Conservation (phyloP, 2,113 vertebrate species). For the Amphilophus citrinellus region DNA sequence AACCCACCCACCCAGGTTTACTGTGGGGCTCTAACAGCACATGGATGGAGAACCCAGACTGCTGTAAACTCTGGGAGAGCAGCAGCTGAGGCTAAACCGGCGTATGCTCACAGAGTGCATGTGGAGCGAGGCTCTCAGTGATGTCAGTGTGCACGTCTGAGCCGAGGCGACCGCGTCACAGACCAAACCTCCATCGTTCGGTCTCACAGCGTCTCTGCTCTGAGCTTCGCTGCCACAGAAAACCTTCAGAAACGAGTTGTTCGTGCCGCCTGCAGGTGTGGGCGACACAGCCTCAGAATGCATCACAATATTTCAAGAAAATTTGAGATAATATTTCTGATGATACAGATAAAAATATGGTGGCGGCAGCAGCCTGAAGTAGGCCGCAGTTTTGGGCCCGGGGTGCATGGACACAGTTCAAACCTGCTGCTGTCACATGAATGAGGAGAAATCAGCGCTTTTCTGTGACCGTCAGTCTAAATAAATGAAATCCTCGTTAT, state of each 20-base stretch:
- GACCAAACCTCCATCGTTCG: neutral
- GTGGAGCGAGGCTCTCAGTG: neutral
- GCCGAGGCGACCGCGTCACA: neutral
- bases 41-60: neutral
- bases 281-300: neutral
- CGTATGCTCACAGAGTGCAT: neutral
- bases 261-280: neutral
- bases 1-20: neutral
- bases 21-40: neutral
- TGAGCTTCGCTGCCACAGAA: neutral
- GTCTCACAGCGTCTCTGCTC: neutral
- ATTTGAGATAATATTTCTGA: no score
- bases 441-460: neutral
- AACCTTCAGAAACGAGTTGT: neutral
- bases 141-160: neutral
- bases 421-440: neutral
- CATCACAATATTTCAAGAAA: no score
- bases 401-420: neutral
- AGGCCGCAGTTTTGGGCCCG: neutral
- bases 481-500: neutral
- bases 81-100: neutral
- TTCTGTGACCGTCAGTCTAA: neutral
- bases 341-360: no score
- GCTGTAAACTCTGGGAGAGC: neutral
- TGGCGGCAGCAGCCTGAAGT: no score